Base-by-base conservation (phyloP, 2,113 vertebrate genomes). In the Gallinago paraguaiae region DNA sequence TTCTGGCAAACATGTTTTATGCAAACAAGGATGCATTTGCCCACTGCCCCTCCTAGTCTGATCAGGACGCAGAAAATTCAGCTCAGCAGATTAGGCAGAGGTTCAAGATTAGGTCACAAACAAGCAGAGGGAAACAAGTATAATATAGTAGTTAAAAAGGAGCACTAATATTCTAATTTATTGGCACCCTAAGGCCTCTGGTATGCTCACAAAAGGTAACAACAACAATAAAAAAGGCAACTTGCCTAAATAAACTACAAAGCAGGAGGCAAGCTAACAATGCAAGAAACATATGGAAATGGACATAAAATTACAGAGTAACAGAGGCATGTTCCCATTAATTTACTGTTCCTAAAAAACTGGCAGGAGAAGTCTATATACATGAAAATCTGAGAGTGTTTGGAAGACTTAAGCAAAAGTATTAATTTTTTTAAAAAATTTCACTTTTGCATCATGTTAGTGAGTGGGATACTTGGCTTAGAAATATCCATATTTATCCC, bases 21-120 rank as follows among this genome's bases (percentile, higher is more conserved):
- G 92, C 72, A 92, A 93, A 94, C 92, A 92, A 69, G 76, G 81
- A 93, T 86, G 77, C 63, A 20, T 76, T 91, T 83, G 82, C 68
- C 82, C 74, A 18, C 74, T 81, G 83, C 35, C 88, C 17, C 48
- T 88, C 50, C 77, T 83, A 37, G 69, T 37, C 56, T 82, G 72
- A 82, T 67, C 77, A 71, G 69, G 56, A 82, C 0, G 0, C 37
- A 68, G 82, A 93, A 93, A 93, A 74, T 75, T 88, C 56, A 43
- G 33, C 59, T 77, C 88, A 88, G 84, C 60, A 82, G 45, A 72
- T 46, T 78, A 90, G 88, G 68, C 60, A 86, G 75, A 82, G 45
- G 57, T 83, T 93, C 68, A 83, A 71, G 88, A 86, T 93, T 74
- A 86, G 86, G 71, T 96, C 86, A 86, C 60, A 67, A 86, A 65